Percentiles rank a stretch among this genome's conserved stretches.
These are phyloP conservation scores for Nomada fucata DNA, from an alignment of 2,888 invertebrate species.

Conservation along the genomic window DNA sequence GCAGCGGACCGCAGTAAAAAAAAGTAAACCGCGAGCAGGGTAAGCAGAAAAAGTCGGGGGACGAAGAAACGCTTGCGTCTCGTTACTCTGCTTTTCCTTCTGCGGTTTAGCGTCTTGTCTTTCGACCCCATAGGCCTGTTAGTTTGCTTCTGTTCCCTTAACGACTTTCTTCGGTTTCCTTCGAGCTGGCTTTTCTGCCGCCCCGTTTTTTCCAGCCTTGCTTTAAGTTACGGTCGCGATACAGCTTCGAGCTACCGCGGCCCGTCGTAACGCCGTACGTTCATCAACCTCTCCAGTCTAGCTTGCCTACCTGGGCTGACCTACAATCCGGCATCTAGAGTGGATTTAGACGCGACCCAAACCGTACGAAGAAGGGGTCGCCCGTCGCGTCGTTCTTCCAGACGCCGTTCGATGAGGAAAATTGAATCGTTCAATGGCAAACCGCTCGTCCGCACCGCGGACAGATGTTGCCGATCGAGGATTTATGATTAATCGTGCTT, in stretches of 20 bases:
- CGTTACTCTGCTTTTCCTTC: conserved; percentile 57
- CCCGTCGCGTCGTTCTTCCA: not conserved
- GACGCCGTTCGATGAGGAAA: not conserved
- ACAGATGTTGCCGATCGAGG: not conserved
- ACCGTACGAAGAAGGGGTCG: not conserved
- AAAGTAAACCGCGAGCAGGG: not conserved
- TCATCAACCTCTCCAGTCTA: conserved; percentile 63
- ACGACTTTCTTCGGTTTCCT: conserved; percentile 38
- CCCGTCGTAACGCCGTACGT: conserved; percentile 35
- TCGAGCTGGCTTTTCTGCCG: not conserved
- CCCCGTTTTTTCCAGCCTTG: not conserved
- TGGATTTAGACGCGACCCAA: conserved; percentile 9
- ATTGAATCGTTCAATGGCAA: conserved; percentile 13
- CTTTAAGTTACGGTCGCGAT: conserved; percentile 18
- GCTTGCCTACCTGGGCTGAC: conserved; percentile 60
- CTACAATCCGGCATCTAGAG: conserved; percentile 62
- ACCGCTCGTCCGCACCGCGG: conserved; percentile 2
- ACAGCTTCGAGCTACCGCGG: conserved; percentile 8
- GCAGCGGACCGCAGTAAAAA: conserved; percentile 13
- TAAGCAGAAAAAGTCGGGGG: not conserved
- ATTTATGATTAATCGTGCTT: conserved; percentile 26
- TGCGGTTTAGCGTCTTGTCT: conserved; percentile 53
- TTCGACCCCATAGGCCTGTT: not conserved
- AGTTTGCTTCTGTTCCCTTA: conserved; percentile 7
- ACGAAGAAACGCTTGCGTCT: conserved; percentile 29